phyloP scores from a whole-genome alignment of 2,888 invertebrate species.

The Toxonevra muliebris region DNA sequence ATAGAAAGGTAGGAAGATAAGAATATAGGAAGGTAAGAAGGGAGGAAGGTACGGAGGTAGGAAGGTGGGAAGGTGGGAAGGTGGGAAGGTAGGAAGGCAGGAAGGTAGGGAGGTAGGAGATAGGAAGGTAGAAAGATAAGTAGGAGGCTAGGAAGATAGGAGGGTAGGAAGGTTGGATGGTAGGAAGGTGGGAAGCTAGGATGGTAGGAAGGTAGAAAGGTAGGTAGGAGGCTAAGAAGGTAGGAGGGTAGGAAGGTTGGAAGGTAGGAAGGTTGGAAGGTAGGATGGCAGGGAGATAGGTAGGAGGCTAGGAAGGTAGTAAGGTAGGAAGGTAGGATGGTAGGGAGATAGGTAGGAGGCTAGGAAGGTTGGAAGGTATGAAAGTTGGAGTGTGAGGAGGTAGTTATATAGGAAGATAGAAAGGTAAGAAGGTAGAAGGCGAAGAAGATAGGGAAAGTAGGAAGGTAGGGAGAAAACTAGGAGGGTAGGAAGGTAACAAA shows the following conservation, averaged over 20 bases:
- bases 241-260: slow-evolving; percentile 1
- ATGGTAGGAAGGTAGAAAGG: background rate
- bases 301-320: background rate
- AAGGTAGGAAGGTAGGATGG: background rate
- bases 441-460: too few relatives aligned
- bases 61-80: background rate
- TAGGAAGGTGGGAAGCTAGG: background rate
- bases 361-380: background rate
- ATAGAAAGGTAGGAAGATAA: too few relatives aligned
- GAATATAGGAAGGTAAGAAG: background rate
- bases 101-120: background rate
- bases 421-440: background rate
- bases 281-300: background rate
- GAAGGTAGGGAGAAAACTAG: background rate
- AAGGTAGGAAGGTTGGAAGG: background rate
- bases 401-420: background rate
- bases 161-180: background rate
- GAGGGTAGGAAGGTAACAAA: background rate
- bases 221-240: background rate
- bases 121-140: background rate
- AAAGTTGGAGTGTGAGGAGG: background rate
- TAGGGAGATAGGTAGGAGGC: background rate
- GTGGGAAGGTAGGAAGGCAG: background rate
- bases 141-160: background rate
- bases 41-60: background rate